Percentiles rank a stretch among this genome's conserved stretches.
Conservation (phyloP, 2,113 vertebrate genomes). For the Clarias batrachus region DNA sequence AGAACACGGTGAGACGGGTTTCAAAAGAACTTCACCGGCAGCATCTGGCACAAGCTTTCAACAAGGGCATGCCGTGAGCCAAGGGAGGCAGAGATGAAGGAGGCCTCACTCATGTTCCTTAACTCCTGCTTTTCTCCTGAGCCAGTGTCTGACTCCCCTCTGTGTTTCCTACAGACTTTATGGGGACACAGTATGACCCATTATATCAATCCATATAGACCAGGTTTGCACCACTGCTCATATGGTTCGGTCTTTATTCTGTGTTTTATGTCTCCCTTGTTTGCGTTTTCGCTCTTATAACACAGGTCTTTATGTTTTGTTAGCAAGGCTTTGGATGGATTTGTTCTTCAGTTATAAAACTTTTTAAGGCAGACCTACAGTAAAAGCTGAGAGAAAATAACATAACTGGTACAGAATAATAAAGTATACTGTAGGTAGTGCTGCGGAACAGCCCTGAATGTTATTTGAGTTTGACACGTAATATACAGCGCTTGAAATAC, state of each 20-base stretch:
- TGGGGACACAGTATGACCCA: slow-evolving; percentile 28
- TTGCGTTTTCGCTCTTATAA: background rate
- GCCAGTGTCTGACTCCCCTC: background rate
- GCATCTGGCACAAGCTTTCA: slow-evolving; percentile 28
- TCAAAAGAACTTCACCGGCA: slow-evolving; percentile 55
- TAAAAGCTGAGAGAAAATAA: background rate
- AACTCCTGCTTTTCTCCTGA: background rate
- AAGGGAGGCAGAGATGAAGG: slow-evolving; percentile 49
- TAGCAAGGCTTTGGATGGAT: background rate
- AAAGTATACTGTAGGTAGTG: background rate
- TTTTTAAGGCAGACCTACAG: background rate
- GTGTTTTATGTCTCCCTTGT: slow-evolving; percentile 11
- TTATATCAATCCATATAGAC: slow-evolving; percentile 12
- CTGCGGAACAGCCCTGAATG: background rate
- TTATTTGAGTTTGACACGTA: background rate
- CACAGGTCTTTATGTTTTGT: background rate
- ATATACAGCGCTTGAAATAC: background rate
- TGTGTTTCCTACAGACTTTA: slow-evolving; percentile 47
- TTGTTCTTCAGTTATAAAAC: background rate
- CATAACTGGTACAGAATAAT: background rate
- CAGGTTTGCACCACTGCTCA: background rate
- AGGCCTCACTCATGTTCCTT: slow-evolving; percentile 8
- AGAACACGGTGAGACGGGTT: slow-evolving; percentile 62
- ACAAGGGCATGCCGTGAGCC: slow-evolving; percentile 39
- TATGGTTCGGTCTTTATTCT: background rate